A percentile compares a stretch with the other conserved stretches of the same genome.
Evolutionary conservation across 2,113 vertebrate species (phyloP).

Genomic region (Origma solitaria): DNA sequence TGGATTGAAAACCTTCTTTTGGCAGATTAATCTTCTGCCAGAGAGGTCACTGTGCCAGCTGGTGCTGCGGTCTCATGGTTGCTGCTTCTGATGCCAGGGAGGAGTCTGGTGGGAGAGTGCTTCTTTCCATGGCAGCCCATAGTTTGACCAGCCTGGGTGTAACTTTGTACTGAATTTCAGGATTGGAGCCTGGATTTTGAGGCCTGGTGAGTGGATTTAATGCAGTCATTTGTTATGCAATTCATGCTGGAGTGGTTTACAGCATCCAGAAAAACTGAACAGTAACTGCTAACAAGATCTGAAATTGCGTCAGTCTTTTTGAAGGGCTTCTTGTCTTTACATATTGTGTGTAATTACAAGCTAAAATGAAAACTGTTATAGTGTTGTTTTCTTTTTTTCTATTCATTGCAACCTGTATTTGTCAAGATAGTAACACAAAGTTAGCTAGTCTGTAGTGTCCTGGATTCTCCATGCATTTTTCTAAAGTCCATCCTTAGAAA

Average conservation of each 20-base stretch:
- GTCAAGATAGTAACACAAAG: background rate
- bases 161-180: background rate
- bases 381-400: background rate
- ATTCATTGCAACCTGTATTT: background rate
- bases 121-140: background rate
- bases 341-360: background rate
- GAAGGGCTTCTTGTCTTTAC: background rate
- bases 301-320: background rate
- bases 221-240: background rate
- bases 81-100: background rate
- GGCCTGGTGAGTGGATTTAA: background rate
- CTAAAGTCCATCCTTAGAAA: background rate
- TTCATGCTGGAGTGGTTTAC: background rate
- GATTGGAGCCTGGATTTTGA: background rate
- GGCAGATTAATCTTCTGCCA: background rate
- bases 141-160: background rate
- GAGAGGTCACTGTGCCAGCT: background rate
- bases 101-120: background rate
- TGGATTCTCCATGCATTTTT: background rate
- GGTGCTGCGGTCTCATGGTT: rapidly evolving
- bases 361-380: background rate
- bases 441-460: background rate
- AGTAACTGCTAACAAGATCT: background rate
- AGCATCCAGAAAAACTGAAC: background rate
- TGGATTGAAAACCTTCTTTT: background rate